These are phyloP conservation scores for Vanacampus margaritifer DNA, from an alignment of 2,113 vertebrate genomes.

Conservation along the genomic window DNA sequence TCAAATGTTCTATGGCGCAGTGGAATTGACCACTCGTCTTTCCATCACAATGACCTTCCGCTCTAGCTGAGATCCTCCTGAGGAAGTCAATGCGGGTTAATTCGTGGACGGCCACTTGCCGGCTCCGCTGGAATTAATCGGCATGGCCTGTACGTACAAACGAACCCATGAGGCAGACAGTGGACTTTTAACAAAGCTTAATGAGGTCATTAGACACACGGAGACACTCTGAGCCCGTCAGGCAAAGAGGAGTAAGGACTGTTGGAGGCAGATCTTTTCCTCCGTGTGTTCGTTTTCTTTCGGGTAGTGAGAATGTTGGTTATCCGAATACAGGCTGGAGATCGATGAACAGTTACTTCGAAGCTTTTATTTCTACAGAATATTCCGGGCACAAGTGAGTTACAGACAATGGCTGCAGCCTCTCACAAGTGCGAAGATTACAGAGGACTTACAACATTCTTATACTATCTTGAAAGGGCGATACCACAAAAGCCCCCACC, in stretches of 20 bases:
- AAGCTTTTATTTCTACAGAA: too few species aligned
- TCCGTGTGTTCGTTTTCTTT: too few species aligned
- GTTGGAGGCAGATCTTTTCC: too few species aligned
- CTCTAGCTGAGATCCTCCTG: slow-evolving; percentile 12
- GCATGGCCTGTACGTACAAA: slow-evolving; percentile 48
- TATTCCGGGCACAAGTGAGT: too few species aligned
- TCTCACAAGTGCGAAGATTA: too few species aligned
- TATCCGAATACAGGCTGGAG: too few species aligned
- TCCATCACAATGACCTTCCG: slow-evolving; percentile 18
- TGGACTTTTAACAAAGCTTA: slow-evolving; percentile 45
- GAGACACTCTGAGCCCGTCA: slow-evolving; percentile 31
- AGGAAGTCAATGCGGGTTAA: slow-evolving; percentile 38
- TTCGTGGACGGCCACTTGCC: slow-evolving; percentile 18
- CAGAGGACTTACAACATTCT: too few species aligned
- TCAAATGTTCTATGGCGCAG: slow-evolving; percentile 3
- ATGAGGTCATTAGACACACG: slow-evolving; percentile 47
- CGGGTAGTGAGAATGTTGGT: too few species aligned
- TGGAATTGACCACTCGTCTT: background rate
- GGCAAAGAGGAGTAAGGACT: slow-evolving; percentile 21
- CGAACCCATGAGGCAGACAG: slow-evolving; percentile 49
- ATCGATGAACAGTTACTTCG: too few species aligned
- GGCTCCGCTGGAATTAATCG: slow-evolving; percentile 43
- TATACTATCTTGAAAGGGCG: too few species aligned
- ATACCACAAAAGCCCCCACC: too few species aligned
- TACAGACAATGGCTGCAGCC: too few species aligned